Base-by-base conservation (phyloP, 1,140 invertebrate species). In the Drosophila rufa region DNA sequence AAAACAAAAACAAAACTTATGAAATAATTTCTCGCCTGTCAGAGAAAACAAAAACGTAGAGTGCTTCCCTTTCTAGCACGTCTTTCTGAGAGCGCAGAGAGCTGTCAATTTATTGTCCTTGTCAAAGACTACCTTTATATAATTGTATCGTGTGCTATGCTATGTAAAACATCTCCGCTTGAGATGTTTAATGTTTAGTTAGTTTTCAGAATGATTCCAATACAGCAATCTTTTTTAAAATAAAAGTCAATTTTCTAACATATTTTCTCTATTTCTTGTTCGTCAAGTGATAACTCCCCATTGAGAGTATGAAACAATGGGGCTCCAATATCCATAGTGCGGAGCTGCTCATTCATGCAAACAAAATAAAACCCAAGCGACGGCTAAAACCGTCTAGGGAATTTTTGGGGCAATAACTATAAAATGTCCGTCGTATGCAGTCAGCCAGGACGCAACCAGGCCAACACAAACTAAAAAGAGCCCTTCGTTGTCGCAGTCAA, bases 371-470 rank as follows among this genome's bases (percentile, higher is more conserved):
- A 83, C 74, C 58, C 68, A 83, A 89, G 87, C 75, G 62, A 62
- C 84, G 76, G 84, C 68, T 81, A 73, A 78, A 84, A 60, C 78
- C 84, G 83, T 89, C 84, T 77, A 75, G 84, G 84, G 84, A 89
- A 89, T 89, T 89, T 75, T 89, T 67, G 78, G 64, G 40, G 67
- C 84, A 89, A 89, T 89, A 89, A 89, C 84, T 89, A 89, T 89
- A 89, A 89, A 89, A 89, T 89, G 77, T 82, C 75, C 80, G 61
- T 51, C 61, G 84, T 50, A 80, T 85, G 69, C 82, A 85, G 78
- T 78, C 82, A 74, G 70, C 82, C 70, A 76, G 73, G 73, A 67
- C 62, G 62, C 56, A 55, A 38, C 53, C 53, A 77, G 40, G 56
- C 61, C 51, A 46, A 48, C 70, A 51, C 62, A 58, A 47, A 56